Base-by-base conservation (phyloP, 2,888 invertebrate genomes). In the Cerceris ruficornis region DNA sequence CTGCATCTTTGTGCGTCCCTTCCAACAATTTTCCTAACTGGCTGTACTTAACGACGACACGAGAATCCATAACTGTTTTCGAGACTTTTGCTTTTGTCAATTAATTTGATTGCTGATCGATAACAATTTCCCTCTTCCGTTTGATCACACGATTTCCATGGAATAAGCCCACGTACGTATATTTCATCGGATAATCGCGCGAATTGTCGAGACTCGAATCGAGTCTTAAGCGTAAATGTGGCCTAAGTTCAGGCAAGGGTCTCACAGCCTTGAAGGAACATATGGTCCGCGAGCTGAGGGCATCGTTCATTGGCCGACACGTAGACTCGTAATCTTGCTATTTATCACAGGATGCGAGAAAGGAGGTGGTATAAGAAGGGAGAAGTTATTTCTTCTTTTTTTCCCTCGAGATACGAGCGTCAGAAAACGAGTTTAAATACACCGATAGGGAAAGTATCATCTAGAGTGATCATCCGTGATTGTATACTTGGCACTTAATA, bases 321-420 rank as follows among this genome's bases (percentile, higher is more conserved):
- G 83, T 81, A 87, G 86, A 88, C 88, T 88, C 88, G 88, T 91
- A 90, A 91, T 91, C 91, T 91, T 71, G 87, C 89, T 89, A 91
- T 91, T 90, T 90, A 91, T 91, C 91, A 90, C 91, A 89, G 90
- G 91, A 90, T 88, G 88, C 86, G 81, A 82, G 79, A 77, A 72
- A 49, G 65, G 68, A 46, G 49, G 59, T 13, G 41, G 65, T 66
- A 62, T 49, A 76, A 73, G 73, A 73, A 69, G 73, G 66, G 69
- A 67, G 39, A 61, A 62, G 66, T 78, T 68, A 55, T 60, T 74
- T 62, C 43, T 70, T 55, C 42, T 69, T 61, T 73, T 14, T 14
- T 13, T 41, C 15, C 49, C 28, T 66, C 54, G 79, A 15, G 66
- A 70, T 68, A 68, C 80, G 69, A 43, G 79, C 75, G 66, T 79